Evolutionary conservation across 1,140 invertebrate genomes (phyloP).

Genomic region (Drosophila nasuta): DNA sequence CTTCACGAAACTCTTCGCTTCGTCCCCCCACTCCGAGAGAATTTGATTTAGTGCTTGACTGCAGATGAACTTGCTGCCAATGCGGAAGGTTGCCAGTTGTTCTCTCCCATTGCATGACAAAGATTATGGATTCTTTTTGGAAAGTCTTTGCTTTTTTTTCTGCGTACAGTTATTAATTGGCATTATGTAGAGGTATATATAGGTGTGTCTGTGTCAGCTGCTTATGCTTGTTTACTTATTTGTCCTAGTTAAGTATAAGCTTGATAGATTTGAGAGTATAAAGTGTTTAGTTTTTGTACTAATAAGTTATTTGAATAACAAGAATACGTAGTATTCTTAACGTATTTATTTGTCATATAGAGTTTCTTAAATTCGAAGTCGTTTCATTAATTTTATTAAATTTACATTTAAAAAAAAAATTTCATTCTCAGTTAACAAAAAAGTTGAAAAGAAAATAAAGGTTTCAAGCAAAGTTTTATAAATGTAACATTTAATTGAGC

Average conservation of each 20-base stretch:
- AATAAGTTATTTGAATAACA: too few relatives aligned
- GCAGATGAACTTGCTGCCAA: not conserved
- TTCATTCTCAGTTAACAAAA: too few relatives aligned
- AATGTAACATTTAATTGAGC: too few relatives aligned
- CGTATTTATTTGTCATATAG: too few relatives aligned
- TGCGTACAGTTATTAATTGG: slow-evolving; percentile 1
- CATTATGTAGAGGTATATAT: not conserved
- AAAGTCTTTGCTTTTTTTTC: not conserved
- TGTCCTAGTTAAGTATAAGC: not conserved
- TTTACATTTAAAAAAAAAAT: too few relatives aligned
- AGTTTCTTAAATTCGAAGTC: too few relatives aligned
- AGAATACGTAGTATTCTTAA: too few relatives aligned
- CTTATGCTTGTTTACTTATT: not conserved
- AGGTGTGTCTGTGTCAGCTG: not conserved
- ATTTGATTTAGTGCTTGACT: slow-evolving; percentile 29
- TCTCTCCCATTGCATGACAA: slow-evolving; percentile 9
- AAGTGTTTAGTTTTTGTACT: too few relatives aligned
- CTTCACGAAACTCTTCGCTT: slow-evolving; percentile 6
- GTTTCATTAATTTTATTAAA: too few relatives aligned
- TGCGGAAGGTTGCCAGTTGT: slow-evolving; percentile 8
- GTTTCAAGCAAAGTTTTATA: too few relatives aligned
- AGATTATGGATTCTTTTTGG: not conserved
- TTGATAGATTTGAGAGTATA: too few relatives aligned
- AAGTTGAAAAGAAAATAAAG: too few relatives aligned
- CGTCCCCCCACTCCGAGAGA: not conserved